Evolutionary conservation across 2,888 invertebrate species (phyloP), one percentile per base, ranked within the genome.

Genomic region (Phortica magna): DNA sequence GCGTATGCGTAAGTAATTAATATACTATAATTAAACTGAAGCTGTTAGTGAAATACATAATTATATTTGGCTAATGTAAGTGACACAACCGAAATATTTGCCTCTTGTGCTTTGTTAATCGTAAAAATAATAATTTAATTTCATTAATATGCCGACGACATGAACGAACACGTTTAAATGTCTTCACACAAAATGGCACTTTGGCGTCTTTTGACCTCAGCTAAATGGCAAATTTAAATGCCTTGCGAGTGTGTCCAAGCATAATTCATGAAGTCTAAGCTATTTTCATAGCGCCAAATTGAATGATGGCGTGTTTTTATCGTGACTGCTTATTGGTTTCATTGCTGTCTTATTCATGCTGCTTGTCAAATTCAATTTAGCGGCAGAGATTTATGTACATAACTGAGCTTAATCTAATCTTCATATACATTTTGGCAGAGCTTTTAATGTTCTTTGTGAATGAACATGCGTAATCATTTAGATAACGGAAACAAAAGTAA

Each of bases 311-410:
- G 22, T 22, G 22, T 10, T 17, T 61, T 22, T 61, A 61, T 61
- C 22, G n/a, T 10, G 22, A 5, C 9, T 9, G 68, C 19, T 68
- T 68, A 41, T 43, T 42, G 41, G 41, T 41, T 65, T 14, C 39
- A 12, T 2, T 31, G 65, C 4, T 12, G 14, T 10, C 65, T n/a
- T 10, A 12, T 41, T 65, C 65, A 39, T 31, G 10, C 10, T 53
- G 75, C 71, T 71, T 77, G 80, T 78, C 80, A 80, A 80, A 78
- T 77, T 80, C 71, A 80, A 80, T 80, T 80, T 74, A 75, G 77
- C 78, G 75, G 74, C 64, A 77, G 42, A 70, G 77, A 80, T 80
- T 78, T 80, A 80, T 77, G 55, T 64, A 14, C 75, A 6, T 12
- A 48, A 12, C 9, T 48, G 48, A 14, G 48, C 48, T 48, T 48